Evolutionary conservation across 2,888 invertebrate genomes (phyloP), one percentile per base, ranked within the genome.

Genomic region (Acronicta alni): DNA sequence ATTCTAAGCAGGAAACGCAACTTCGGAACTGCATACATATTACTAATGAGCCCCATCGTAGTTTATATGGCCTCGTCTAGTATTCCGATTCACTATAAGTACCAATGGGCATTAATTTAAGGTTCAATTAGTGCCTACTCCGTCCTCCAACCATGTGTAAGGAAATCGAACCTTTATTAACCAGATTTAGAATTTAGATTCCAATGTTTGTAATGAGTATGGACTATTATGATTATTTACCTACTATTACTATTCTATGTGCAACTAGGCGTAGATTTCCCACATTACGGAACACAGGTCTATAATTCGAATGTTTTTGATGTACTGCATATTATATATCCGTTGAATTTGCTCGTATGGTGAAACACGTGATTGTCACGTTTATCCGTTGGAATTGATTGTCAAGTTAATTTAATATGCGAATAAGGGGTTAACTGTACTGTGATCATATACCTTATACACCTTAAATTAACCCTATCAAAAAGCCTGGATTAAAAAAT

Each of bases 231-330:
- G 16, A 52, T 46, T 26, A 64, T 57, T 69, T 54, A 35, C 35
- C n/a, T 54, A 35, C 35, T 35, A 35, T 35, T 30, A n/a, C 46
- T 39, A 15, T 44, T 51, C 41, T 64, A 66, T 75, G 75, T 74
- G 66, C 67, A 75, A 55, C 67, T 55, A 66, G 67, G 75, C 80
- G 80, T 77, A 74, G 67, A 73, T 67, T 83, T 82, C 80, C 81
- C 82, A 82, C 82, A 80, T 58, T 61, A 61, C 63, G 46, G 41
- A 56, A 70, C 45, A 47, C 49, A 53, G 65, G 45, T 23, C 23
- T 49, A 63, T 80, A 78, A 79, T 79, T 77, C 57, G 65, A 73
- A 59, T 55, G 59, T 58, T 59, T 59, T 67, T 55, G 48, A 72
- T 44, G 47, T 39, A 57, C 39, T 43, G 32, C 45, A 51, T 45